These are phyloP conservation scores for Neria commutata DNA, from an alignment of 2,888 invertebrate species.

Conservation along the genomic window DNA sequence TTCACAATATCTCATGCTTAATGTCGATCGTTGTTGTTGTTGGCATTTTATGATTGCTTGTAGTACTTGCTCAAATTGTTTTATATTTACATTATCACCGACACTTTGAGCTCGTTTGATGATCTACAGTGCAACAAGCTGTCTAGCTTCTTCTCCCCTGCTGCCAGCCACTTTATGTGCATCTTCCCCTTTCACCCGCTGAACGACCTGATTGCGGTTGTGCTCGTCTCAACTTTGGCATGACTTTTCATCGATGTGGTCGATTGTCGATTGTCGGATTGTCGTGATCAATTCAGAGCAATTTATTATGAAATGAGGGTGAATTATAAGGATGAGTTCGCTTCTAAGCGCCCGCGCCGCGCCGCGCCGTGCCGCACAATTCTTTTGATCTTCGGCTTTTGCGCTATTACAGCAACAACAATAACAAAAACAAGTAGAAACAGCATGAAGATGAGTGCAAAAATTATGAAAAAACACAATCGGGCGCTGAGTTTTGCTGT, in stretches of 20 bases:
- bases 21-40: too few species aligned
- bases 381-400: conserved; percentile 51
- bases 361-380: conserved; percentile 47
- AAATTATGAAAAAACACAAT: conserved; percentile 41
- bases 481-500: background rate
- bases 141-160: background rate
- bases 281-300: conserved; percentile 64
- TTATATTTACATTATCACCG: conserved; percentile 2
- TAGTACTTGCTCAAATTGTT: background rate
- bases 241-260: conserved; percentile 52
- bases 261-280: too few species aligned
- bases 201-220: background rate
- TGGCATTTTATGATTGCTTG: too few species aligned
- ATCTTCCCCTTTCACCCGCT: background rate
- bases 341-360: conserved; percentile 9
- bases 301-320: conserved; percentile 64
- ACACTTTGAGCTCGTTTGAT: background rate
- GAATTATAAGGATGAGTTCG: conserved; percentile 60
- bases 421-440: background rate
- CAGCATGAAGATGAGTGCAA: background rate
- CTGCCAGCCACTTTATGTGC: background rate
- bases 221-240: conserved; percentile 40
- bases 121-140: background rate
- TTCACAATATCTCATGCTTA: too few species aligned
- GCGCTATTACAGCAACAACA: background rate